Conservation (phyloP, 2,797 vertebrate genomes). For the Distichodus sexfasciatus region DNA sequence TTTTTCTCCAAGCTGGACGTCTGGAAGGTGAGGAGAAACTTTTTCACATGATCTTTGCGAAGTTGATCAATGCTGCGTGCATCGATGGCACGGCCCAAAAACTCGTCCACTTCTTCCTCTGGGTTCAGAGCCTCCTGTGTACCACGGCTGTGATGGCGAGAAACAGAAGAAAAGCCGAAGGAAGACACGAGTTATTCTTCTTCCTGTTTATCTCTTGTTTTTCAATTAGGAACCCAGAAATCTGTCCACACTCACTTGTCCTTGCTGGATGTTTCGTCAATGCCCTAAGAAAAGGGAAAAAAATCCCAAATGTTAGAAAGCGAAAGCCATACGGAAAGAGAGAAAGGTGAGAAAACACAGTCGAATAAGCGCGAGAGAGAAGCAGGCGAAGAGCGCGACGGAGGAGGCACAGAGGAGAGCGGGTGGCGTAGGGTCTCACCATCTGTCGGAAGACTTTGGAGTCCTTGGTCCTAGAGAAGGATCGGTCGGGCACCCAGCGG, state of each 20-base stretch:
- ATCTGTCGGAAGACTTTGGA: constrained; percentile 97
- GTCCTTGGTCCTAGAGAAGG: constrained; percentile 90
- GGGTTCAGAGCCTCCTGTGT: constrained; percentile 92
- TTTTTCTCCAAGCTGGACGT: constrained; percentile 91
- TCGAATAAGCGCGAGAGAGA: too few relatives aligned
- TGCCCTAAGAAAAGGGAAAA: constrained; percentile 76
- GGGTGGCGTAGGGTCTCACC: constrained; percentile 70
- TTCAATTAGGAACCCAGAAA: not conserved
- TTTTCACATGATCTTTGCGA: constrained; percentile 92
- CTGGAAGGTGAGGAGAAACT: constrained; percentile 94
- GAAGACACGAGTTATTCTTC: not conserved
- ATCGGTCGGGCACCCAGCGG: constrained; percentile 90
- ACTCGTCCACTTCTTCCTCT: constrained; percentile 93
- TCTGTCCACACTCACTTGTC: constrained; percentile 83
- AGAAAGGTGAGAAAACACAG: not conserved
- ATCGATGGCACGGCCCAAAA: constrained; percentile 90
- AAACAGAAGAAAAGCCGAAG: not conserved
- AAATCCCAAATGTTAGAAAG: not conserved
- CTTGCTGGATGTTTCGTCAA: constrained; percentile 90
- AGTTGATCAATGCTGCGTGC: constrained; percentile 95
- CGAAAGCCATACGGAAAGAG: not conserved
- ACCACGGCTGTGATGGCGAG: constrained; percentile 72
- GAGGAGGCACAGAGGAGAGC: constrained; percentile 6
- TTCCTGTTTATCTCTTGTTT: not conserved
- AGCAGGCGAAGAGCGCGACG: constrained; percentile 16